Evolutionary conservation across 1,140 invertebrate species (phyloP), one percentile per base, ranked within the genome.

Genomic region (Calosoma granatense): DNA sequence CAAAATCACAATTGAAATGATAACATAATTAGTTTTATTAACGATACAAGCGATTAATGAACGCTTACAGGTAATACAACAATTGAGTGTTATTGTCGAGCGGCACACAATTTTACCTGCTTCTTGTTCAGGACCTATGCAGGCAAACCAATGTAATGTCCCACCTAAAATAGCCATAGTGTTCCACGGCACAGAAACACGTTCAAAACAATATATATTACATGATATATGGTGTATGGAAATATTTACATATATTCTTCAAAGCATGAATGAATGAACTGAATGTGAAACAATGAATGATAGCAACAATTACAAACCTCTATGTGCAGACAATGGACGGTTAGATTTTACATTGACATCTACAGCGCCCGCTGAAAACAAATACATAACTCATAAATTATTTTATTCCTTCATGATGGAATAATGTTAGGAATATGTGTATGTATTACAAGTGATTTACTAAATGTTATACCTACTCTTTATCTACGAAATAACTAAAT

Each of bases 81-180:
- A n/a, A n/a, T n/a, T n/a, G n/a, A n/a, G n/a, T n/a, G 3, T 4
- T 51, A 12, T 51, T 12, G 4, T 51, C 12, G 19, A 51, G 12
- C 43, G 19, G 12, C 19, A 51, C 43, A 51, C 12, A 36, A 17
- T 47, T 47, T 21, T 53, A 21, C 21, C 21, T 53, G 21, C 4
- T 22, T 19, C 2, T 53, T 47, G 9, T 47, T 47, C 41, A 17
- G 41, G 59, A 17, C 63, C 63, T 11, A 64, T 39, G 51, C 55
- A 62, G 51, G 63, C 63, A 43, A 64, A 64, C 63, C 63, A 64
- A 30, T 64, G 63, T 20, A 64, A 59, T 1, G 63, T 64, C 53
- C 57, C 60, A 14, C 63, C 61, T 26, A 62, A 47, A 47, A 47
- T 4, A 17, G 41, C 17, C 41, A 47, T 47, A 17, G 41, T 11